Base-by-base conservation (phyloP, 2,113 vertebrate genomes). In the Forbesichthys papilliferus region DNA sequence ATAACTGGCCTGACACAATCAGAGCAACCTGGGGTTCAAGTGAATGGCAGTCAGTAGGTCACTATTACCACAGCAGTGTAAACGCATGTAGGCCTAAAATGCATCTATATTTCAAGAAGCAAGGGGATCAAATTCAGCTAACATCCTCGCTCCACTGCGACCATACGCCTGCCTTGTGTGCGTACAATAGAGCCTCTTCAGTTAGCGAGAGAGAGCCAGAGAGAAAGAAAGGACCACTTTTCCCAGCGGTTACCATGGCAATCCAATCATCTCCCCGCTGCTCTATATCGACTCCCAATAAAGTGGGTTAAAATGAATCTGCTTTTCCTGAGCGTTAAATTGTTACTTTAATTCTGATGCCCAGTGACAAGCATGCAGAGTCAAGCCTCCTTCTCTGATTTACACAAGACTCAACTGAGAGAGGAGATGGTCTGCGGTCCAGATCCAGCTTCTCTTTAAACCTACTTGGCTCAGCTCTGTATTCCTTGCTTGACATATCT, bases 221-320 rank as follows among this genome's bases (percentile, higher is more conserved):
- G 36, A 56, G 61, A 69, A 57, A 54, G 49, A 77, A 63, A 83
- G 73, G 83, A 73, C 61, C 74, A 57, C 78, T 79, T 81, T 79
- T 72, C 67, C 76, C 79, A 71, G 60, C 78, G 14, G 90, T 92
- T 90, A 80, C 90, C 91, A 91, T 91, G 88, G 90, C 77, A 82
- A 90, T 87, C 69, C 68, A 85, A 80, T 83, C 80, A 69, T 75
- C 71, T 63, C 79, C 64, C 73, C 68, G 67, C 80, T 74, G 65
- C 73, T 73, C 63, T 53, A 75, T 77, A 85, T 84, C 81, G 85
- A 85, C 84, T 90, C 83, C 70, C 74, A 76, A 84, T 88, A 86
- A 90, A 88, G 65, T 80, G 65, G 71, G 82, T 83, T 80, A 86
- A 85, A 88, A 85, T 80, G 77, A 88, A 88, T 86, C 74, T 73